Conservation (phyloP, 2,888 invertebrate genomes). For the Coenonympha glycerion region DNA sequence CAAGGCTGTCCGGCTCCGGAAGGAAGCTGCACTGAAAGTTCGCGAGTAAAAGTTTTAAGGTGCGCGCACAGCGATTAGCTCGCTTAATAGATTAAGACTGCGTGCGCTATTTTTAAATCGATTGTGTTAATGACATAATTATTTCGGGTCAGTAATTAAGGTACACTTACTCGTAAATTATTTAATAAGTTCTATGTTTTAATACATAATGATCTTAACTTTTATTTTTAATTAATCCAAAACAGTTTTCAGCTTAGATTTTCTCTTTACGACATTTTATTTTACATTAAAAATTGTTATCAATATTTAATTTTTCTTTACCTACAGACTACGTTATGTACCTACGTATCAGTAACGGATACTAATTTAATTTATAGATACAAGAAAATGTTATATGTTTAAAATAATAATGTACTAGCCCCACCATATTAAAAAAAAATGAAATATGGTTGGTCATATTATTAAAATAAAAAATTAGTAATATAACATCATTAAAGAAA, state of each 20-base stretch:
- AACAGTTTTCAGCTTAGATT: too few relatives aligned
- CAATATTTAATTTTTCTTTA: too few relatives aligned
- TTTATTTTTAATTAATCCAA: background rate
- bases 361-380: too few relatives aligned
- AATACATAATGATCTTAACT: background rate
- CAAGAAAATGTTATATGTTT: too few relatives aligned
- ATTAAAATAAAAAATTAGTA: too few relatives aligned
- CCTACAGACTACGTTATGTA: too few relatives aligned
- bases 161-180: background rate
- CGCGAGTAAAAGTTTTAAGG: conserved; percentile 57
- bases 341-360: too few relatives aligned
- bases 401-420: too few relatives aligned
- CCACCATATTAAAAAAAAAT: background rate
- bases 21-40: conserved; percentile 71
- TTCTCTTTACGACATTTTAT: background rate
- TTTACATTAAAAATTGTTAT: too few relatives aligned
- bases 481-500: too few relatives aligned
- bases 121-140: background rate
- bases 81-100: conserved; percentile 1
- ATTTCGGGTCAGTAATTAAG: background rate
- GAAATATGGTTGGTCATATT: too few relatives aligned
- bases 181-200: background rate
- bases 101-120: conserved; percentile 2
- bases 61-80: conserved; percentile 30
- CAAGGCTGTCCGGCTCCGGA: conserved; percentile 70